Evolutionary conservation across 2,888 invertebrate genomes (phyloP).

Genomic region (Nomada flava): DNA sequence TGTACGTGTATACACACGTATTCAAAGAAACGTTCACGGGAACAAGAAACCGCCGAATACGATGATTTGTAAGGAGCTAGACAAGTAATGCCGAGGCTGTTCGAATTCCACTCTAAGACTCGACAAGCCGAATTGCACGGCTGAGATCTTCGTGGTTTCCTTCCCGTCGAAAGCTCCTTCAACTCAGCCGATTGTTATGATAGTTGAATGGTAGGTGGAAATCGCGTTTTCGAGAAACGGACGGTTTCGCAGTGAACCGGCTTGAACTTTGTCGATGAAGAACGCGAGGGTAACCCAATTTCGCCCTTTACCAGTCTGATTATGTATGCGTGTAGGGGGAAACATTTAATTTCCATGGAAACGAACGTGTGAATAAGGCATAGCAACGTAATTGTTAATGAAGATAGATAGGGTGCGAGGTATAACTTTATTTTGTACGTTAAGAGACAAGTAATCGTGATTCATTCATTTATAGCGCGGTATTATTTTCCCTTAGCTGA

Average conservation of each 20-base stretch:
- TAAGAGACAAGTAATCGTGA: background rate
- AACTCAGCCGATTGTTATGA: conserved; percentile 13
- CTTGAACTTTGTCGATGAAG: background rate
- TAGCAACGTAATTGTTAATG: background rate
- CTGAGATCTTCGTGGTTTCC: conserved; percentile 20
- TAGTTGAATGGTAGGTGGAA: background rate
- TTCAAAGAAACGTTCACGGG: background rate
- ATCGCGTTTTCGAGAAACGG: background rate
- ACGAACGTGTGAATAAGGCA: background rate
- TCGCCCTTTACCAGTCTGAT: background rate
- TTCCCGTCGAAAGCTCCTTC: background rate
- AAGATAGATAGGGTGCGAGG: conserved; percentile 12
- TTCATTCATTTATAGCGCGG: background rate
- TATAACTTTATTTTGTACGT: background rate
- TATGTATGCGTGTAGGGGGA: background rate
- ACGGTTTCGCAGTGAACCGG: background rate
- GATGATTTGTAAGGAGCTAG: conserved; percentile 60
- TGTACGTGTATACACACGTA: background rate
- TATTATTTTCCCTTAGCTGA: conserved; percentile 27
- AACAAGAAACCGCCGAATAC: conserved; percentile 46
- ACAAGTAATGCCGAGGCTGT: conserved; percentile 25
- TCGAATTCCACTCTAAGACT: conserved; percentile 29
- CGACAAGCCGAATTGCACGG: conserved; percentile 41
- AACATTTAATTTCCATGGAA: background rate
- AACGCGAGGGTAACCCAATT: background rate